Evolutionary conservation across 2,797 vertebrate species (phyloP), one percentile per base, ranked within the genome.

Genomic region (Halcyon chelicuti): DNA sequence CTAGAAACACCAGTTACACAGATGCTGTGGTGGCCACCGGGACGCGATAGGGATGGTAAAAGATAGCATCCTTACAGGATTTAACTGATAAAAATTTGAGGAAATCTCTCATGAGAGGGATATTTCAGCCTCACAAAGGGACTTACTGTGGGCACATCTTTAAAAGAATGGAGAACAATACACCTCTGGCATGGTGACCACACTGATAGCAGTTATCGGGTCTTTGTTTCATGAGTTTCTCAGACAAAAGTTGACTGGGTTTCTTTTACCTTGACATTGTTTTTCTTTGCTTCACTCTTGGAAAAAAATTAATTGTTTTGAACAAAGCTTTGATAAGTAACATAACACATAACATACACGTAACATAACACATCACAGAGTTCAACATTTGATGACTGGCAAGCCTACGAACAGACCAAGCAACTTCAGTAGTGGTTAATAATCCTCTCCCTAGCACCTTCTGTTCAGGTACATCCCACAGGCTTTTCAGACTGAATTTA

Each of bases 11-110:
- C 66, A 62, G 19, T 44, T 46, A 57, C 18, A 61, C 8, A 35
- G 19, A 29, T 7, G 13, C 74, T 7, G 26, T 0, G 1, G 19
- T 51, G 6, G 35, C n/a, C 42, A 62, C 20, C 0, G 0, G 17
- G 33, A 74, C 25, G 9, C 29, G 14, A 57, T 0, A 54, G 9
- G 6, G 12, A 31, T 1, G 0, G 9, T 14, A 57, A 33, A 16
- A 92, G 17, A 68, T 0, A 42, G 9, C 16, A 52, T 51, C 29
- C 14, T 63, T 39, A 71, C 4, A 67, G 6, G 13, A 63, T 14
- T n/a, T 71, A 54, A 33, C 33, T 46, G 40, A 57, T 26, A 22
- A 46, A 84, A 84, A 29, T 51, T 55, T 42, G 54, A 72, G 42
- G 29, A 85, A 91, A 71, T 60, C 14, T 81, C 42, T 87, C 23